Evolutionary conservation across 2,797 vertebrate genomes (phyloP), one percentile per base, ranked within the genome.

Genomic region (Enteromius treurensis): DNA sequence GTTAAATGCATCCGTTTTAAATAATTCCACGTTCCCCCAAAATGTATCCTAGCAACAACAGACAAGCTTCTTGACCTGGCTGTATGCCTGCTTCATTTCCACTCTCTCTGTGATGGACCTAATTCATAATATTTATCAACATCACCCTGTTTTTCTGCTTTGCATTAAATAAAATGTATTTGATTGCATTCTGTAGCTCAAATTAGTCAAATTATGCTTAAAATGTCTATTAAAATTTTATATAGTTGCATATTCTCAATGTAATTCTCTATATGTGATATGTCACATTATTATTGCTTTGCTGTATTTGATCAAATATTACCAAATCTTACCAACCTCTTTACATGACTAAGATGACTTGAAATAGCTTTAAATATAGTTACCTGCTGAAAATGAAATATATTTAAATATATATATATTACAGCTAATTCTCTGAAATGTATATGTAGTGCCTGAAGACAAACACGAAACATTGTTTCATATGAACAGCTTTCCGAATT

Each of bases 1-100:
- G 2, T 26, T 47, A 15, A 64, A 10, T 32, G 23, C 26, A 75
- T 51, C 34, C 17, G 0, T 58, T 4, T 32, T 53, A 45, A 79
- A 77, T 64, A 42, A 80, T 55, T 69, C 49, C 78, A 73, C 1
- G 5, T 70, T 42, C 40, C 47, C 37, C 42, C 42, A 45, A 75
- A 67, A 80, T 60, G 85, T 87, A 69, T 75, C 83, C 81, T 88
- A 88, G 87, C 86, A 88, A 88, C 87, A 64, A 23, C 77, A 74
- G 75, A 85, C 17, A 53, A 58, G 83, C 71, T 65, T 79, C 6
- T 55, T 58, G 58, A 55, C 80, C 69, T 80, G 85, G 58, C 85
- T 70, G 23, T 45, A n/a, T n/a, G n/a, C n/a, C n/a, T n/a, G n/a
- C n/a, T n/a, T n/a, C n/a, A n/a, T n/a, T n/a, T n/a, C n/a, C n/a